phyloP scores from a whole-genome alignment of 2,888 invertebrate genomes.

The Xestia rhomboidea region DNA sequence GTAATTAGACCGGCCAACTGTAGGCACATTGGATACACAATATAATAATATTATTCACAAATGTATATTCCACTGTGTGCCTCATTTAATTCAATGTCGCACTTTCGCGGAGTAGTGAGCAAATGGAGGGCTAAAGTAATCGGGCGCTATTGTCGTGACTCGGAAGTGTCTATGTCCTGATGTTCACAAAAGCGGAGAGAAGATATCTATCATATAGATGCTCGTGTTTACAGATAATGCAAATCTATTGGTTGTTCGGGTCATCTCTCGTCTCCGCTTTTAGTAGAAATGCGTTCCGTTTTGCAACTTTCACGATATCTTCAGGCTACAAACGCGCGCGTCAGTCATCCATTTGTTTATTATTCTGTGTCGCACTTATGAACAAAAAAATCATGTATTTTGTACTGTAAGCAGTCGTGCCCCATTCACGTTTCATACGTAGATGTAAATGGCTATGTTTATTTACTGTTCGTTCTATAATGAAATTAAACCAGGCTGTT shows the following conservation, averaged over 20 bases:
- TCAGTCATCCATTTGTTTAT: constrained; percentile 33
- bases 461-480: constrained; percentile 16
- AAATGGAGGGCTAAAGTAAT: constrained; percentile 33
- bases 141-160: background rate
- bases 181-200: background rate
- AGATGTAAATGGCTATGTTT: constrained; percentile 24
- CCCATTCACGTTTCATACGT: constrained; percentile 62
- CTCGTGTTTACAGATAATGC: background rate
- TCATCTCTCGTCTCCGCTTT: background rate
- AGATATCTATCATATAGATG: background rate
- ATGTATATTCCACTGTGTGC: constrained; percentile 54
- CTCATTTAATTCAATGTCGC: constrained; percentile 51
- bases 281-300: background rate
- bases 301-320: background rate
- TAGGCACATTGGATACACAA: constrained; percentile 14
- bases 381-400: constrained; percentile 54
- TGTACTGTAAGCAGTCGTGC: constrained; percentile 64
- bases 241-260: background rate
- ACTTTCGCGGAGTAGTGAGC: constrained; percentile 34
- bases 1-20: background rate
- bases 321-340: background rate
- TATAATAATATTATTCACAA: constrained; percentile 28
- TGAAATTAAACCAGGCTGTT: background rate
- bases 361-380: constrained; percentile 43
- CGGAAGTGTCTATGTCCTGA: background rate